A percentile compares a stretch with the other conserved stretches of the same genome.
These are phyloP conservation scores for Stramonita haemastoma DNA, from an alignment of 2,888 invertebrate genomes.

Conservation along the genomic window DNA sequence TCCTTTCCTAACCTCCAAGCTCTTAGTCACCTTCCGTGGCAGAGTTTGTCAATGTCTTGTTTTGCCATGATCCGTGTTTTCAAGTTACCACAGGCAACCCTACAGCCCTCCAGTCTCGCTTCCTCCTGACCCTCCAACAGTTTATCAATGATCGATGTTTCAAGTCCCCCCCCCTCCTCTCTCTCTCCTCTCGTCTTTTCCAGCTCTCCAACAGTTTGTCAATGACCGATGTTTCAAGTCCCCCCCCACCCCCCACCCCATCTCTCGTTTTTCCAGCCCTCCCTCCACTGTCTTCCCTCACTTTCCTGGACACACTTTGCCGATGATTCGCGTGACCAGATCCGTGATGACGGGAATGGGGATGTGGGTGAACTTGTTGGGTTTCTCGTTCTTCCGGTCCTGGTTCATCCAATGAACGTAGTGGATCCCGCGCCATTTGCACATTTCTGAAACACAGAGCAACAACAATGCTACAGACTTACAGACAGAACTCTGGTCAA, in stretches of 20 bases:
- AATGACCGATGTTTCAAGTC: not conserved
- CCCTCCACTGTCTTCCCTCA: not conserved
- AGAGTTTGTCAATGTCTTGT: too few species aligned
- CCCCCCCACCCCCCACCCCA: not conserved
- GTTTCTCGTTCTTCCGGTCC: constrained; percentile 60
- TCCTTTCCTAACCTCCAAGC: too few species aligned
- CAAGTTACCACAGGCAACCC: too few species aligned
- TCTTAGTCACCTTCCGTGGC: too few species aligned
- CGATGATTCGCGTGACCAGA: constrained; percentile 39
- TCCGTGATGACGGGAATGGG: constrained; percentile 51
- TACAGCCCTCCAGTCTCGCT: too few species aligned
- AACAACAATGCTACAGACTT: not conserved
- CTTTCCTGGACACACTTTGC: constrained; percentile 37
- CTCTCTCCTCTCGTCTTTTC: too few species aligned
- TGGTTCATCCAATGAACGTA: constrained; percentile 71
- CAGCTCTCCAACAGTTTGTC: not conserved
- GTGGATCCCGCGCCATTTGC: constrained; percentile 69
- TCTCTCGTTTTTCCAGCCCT: not conserved
- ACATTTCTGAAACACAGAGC: constrained; percentile 53
- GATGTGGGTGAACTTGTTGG: constrained; percentile 58
- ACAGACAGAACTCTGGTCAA: not conserved
- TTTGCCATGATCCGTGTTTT: too few species aligned
- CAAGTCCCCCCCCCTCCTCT: too few species aligned
- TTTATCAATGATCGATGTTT: too few species aligned
- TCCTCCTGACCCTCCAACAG: too few species aligned